A percentile compares a stretch with the other conserved stretches of the same genome.
These are phyloP conservation scores for Paradoxurus hermaphroditus DNA, from an alignment of 2,113 vertebrate species.

Conservation along the genomic window DNA sequence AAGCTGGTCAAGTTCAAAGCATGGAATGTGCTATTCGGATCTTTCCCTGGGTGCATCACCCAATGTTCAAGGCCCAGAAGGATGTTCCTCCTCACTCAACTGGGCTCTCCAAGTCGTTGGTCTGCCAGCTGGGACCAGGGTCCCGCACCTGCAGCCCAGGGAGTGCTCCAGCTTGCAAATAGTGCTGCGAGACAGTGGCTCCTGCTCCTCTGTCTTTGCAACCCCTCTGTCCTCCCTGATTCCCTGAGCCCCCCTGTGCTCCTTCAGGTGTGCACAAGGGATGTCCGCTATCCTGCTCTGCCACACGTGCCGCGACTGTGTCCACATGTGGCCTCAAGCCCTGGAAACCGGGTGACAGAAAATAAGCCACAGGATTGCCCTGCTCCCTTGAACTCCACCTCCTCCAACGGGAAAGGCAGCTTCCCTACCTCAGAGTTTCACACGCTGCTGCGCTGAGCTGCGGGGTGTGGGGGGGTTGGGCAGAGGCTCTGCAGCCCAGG, in stretches of 20 bases:
- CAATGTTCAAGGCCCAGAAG: accelerated
- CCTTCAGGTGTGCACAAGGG: not conserved
- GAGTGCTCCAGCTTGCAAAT: accelerated
- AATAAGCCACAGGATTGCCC: accelerated
- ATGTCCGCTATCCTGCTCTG: not conserved
- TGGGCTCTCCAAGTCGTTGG: not conserved
- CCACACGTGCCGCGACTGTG: accelerated
- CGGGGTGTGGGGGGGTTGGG: too few relatives aligned
- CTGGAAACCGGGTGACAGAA: too few relatives aligned
- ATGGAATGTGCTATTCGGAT: too few relatives aligned
- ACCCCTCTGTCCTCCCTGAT: too few relatives aligned
- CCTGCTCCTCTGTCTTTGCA: accelerated
- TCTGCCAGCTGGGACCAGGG: accelerated
- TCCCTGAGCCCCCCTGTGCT: not conserved
- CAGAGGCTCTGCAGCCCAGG: accelerated
- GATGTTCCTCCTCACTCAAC: accelerated
- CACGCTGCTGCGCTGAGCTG: too few relatives aligned
- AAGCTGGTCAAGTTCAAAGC: not conserved
- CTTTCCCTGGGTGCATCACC: not conserved
- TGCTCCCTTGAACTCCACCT: accelerated
- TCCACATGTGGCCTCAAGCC: accelerated
- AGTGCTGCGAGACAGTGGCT: accelerated
- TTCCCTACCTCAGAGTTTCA: accelerated
- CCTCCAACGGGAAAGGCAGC: not conserved
- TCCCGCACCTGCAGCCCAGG: too few relatives aligned